These are phyloP conservation scores for Haliclystus octoradiatus DNA, from an alignment of 30 jellyfish, hydroid and myxozoan species.

Conservation along the genomic window DNA sequence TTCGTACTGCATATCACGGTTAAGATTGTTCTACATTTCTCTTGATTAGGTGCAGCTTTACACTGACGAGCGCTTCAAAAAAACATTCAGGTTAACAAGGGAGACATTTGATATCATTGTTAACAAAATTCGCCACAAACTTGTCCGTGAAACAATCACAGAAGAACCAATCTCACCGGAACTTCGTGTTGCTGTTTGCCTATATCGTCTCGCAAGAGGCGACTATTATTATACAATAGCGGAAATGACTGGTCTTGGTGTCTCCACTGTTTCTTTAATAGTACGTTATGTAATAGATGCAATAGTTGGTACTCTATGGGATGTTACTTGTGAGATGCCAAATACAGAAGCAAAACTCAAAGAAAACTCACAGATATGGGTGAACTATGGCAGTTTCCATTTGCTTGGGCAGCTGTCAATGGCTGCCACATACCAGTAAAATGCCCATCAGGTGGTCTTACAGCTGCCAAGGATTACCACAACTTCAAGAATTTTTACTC, in stretches of 20 bases:
- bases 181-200: conserved; percentile 11
- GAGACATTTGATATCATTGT: conserved; percentile 15
- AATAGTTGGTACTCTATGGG: conserved; percentile 5
- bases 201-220: conserved; percentile 23
- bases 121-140: conserved; percentile 8
- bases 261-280: conserved; percentile 7
- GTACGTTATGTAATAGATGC: conserved; percentile 18
- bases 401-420: conserved; percentile 56
- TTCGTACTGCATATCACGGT: too few relatives aligned
- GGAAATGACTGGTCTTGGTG: conserved; percentile 34
- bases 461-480: conserved; percentile 38
- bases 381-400: conserved; percentile 61
- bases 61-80: conserved; percentile 16
- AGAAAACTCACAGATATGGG: conserved; percentile 28
- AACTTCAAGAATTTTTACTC: conserved; percentile 44
- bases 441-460: conserved; percentile 52
- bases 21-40: too few relatives aligned
- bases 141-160: conserved; percentile 6
- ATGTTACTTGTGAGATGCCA: too few relatives aligned
- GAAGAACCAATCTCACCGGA: conserved; percentile 31
- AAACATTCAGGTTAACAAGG: conserved; percentile 14
- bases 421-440: conserved; percentile 60
- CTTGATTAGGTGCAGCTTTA: too few relatives aligned
- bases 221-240: conserved; percentile 23
- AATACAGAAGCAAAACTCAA: too few relatives aligned